Evolutionary conservation across 1,140 invertebrate species (phyloP).

Genomic region (Drosophila gunungcola): DNA sequence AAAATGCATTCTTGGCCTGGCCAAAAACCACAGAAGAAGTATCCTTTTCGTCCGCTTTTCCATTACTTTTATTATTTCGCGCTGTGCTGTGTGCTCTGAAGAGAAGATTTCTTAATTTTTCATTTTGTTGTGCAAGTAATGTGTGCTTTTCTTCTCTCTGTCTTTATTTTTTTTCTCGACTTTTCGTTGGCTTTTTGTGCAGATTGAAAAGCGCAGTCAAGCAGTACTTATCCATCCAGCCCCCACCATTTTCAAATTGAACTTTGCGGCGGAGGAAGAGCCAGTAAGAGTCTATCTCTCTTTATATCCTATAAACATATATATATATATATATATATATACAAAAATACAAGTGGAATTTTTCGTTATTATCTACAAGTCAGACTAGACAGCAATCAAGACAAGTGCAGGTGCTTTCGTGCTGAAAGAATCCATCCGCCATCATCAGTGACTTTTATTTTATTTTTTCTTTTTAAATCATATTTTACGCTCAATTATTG

Average conservation of each 20-base stretch:
- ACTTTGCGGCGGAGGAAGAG: slow-evolving; percentile 4
- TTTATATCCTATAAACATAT: not conserved
- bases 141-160: slow-evolving; percentile 6
- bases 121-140: slow-evolving; percentile 33
- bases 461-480: slow-evolving; percentile 63
- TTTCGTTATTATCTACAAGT: slow-evolving; percentile 29
- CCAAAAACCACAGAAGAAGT: not conserved
- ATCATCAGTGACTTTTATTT: slow-evolving; percentile 8
- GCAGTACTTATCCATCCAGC: slow-evolving; percentile 39
- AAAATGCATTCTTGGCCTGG: slow-evolving; percentile 26
- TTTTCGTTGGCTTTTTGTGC: slow-evolving; percentile 53
- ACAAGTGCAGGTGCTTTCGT: slow-evolving; percentile 59
- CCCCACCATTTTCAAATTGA: slow-evolving; percentile 1
- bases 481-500: slow-evolving; percentile 83
- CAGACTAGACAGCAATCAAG: slow-evolving; percentile 63
- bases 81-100: not conserved
- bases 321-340: not conserved
- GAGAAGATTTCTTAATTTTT: slow-evolving; percentile 65
- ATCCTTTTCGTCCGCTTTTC: slow-evolving; percentile 20
- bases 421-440: not conserved
- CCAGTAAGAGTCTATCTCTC: not conserved
- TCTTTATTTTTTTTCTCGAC: not conserved
- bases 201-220: slow-evolving; percentile 81
- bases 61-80: slow-evolving; percentile 63
- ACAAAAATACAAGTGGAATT: slow-evolving; percentile 23